Evolutionary conservation across 64 coral and sea anemone species (phyloP).

Genomic region (Montipora sp.): DNA sequence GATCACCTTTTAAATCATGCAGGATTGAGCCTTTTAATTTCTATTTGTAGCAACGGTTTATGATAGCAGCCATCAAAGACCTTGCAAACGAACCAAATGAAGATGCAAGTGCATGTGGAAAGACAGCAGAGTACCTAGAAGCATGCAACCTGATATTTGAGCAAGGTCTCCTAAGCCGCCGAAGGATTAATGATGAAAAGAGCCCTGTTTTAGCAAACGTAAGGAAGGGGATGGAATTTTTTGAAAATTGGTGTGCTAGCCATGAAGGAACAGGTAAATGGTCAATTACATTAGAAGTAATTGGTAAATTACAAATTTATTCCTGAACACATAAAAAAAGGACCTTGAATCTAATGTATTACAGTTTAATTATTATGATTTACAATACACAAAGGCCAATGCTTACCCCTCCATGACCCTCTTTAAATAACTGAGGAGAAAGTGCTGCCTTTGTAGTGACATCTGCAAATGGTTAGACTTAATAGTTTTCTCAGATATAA

Average conservation of each 20-base stretch:
- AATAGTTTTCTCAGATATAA: too few relatives aligned
- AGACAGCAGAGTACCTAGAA: constrained; percentile 21
- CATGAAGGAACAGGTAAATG: constrained; percentile 9
- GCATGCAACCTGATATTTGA: constrained; percentile 35
- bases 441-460: too few relatives aligned
- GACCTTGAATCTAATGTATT: neutral
- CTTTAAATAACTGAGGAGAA: too few relatives aligned
- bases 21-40: neutral
- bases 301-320: neutral
- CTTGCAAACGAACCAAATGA: constrained; percentile 11
- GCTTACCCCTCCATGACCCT: too few relatives aligned
- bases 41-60: constrained; percentile 7
- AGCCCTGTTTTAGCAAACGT: constrained; percentile 13
- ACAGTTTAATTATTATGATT: neutral
- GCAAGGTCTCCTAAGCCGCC: neutral
- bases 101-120: neutral
- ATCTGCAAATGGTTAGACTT: too few relatives aligned
- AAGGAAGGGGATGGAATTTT: neutral
- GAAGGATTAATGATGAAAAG: neutral
- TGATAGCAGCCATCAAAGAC: constrained; percentile 16
- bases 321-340: neutral
- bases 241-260: constrained; percentile 3
- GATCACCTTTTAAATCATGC: too few relatives aligned
- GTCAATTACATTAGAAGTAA: neutral
- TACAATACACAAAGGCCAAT: neutral